Percentiles rank a stretch among this genome's conserved stretches.
These are phyloP conservation scores for Dendrolimus houi DNA, from an alignment of 2,888 invertebrate species.

Conservation along the genomic window DNA sequence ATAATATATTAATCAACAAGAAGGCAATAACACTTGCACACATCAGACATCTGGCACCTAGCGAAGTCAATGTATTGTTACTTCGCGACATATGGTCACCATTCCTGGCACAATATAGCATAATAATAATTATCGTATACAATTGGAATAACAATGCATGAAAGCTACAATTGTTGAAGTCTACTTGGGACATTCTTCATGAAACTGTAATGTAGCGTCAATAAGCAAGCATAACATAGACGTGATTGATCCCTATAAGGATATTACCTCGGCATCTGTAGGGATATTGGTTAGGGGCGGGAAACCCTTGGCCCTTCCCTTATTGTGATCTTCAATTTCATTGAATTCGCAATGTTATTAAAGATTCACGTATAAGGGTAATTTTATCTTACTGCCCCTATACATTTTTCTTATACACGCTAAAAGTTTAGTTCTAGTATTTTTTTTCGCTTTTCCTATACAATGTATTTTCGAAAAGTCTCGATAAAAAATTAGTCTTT, in stretches of 20 bases:
- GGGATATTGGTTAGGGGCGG: slow-evolving; percentile 35
- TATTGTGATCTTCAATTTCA: slow-evolving; percentile 32
- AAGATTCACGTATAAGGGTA: slow-evolving; percentile 11
- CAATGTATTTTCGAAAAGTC: too few relatives aligned
- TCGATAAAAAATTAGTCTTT: too few relatives aligned
- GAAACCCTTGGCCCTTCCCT: slow-evolving; percentile 30
- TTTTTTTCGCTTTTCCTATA: too few relatives aligned
- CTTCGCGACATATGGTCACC: slow-evolving; percentile 63
- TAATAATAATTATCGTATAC: slow-evolving; percentile 12
- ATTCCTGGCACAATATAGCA: slow-evolving; percentile 38
- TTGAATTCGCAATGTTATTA: slow-evolving; percentile 35
- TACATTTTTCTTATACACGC: too few relatives aligned
- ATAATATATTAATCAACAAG: slow-evolving; percentile 7
- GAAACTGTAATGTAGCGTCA: not conserved
- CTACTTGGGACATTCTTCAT: not conserved
- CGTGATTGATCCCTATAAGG: slow-evolving; percentile 33
- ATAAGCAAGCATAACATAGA: slow-evolving; percentile 17
- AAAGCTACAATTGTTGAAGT: slow-evolving; percentile 8
- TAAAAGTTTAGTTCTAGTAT: too few relatives aligned
- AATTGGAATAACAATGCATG: slow-evolving; percentile 15
- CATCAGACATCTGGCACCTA: slow-evolving; percentile 65
- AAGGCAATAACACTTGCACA: slow-evolving; percentile 50
- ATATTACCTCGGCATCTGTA: slow-evolving; percentile 39
- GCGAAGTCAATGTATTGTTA: slow-evolving; percentile 45
- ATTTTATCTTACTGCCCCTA: too few relatives aligned